A percentile compares a stretch with the other conserved stretches of the same genome.
Evolutionary conservation across 2,797 vertebrate species (phyloP).

Genomic region (Alfaro cultratus): DNA sequence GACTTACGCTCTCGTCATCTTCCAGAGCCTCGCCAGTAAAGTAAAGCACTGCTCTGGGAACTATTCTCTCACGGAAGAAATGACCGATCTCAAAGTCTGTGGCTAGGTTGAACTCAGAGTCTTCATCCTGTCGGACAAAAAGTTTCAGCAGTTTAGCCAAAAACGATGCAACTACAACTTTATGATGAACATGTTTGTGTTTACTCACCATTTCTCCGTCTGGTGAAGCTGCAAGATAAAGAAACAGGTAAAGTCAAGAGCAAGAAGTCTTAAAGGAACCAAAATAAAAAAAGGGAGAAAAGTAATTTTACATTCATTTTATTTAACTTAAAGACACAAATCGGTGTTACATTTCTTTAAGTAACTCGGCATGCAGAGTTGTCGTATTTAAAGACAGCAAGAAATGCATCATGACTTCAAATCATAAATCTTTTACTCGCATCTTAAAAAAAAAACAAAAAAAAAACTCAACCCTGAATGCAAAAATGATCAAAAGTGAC

Average conservation of each 20-base stretch:
- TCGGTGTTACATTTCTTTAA: neutral
- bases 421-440: neutral
- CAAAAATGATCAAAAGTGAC: neutral
- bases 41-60: constrained; percentile 95
- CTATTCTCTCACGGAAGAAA: constrained; percentile 97
- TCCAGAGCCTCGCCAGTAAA: constrained; percentile 98
- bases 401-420: neutral
- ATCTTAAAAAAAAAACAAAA: neutral
- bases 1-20: constrained; percentile 93
- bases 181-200: neutral
- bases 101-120: constrained; percentile 91
- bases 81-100: constrained; percentile 98
- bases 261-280: neutral
- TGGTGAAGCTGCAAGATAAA: constrained; percentile 83
- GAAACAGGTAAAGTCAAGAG: neutral
- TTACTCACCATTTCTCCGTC: constrained; percentile 93
- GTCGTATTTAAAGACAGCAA: neutral
- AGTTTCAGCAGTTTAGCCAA: neutral
- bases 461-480: neutral
- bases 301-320: neutral
- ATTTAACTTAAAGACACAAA: neutral
- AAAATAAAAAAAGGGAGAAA: neutral
- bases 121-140: constrained; percentile 87
- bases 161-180: neutral
- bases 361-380: too few relatives aligned